phyloP scores from a whole-genome alignment of 2,113 vertebrate species.

The Columba livia region DNA sequence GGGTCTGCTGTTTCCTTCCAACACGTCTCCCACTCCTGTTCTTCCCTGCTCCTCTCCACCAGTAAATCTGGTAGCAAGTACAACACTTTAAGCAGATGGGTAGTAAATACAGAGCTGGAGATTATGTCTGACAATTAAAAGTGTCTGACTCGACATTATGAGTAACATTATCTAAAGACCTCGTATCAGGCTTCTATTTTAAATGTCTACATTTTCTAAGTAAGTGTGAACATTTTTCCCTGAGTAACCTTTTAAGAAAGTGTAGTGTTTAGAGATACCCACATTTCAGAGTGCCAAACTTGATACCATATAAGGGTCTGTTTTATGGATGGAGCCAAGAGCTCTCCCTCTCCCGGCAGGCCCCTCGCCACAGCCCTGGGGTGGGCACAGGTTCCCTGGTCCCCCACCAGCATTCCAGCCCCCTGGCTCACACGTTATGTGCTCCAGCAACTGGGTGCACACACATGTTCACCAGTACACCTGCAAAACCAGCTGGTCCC shows the following conservation, averaged over 20 bases:
- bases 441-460: neutral
- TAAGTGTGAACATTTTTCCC: neutral
- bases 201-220: neutral
- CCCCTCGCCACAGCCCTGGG: neutral
- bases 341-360: neutral
- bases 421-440: neutral
- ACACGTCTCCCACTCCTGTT: conserved; percentile 52
- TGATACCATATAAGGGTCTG: conserved; percentile 13
- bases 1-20: conserved; percentile 12
- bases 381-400: neutral
- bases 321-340: neutral
- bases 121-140: conserved; percentile 51
- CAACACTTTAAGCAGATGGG: conserved; percentile 43
- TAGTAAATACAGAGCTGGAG: conserved; percentile 43
- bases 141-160: neutral
- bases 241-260: conserved; percentile 14
- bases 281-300: neutral
- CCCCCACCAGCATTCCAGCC: neutral
- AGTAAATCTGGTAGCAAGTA: conserved; percentile 49
- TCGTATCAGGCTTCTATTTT: neutral
- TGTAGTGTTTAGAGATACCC: conserved; percentile 26
- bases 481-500: conserved; percentile 42
- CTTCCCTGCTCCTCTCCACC: conserved; percentile 35
- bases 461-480: neutral
- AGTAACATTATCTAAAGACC: conserved; percentile 15